phyloP scores from a whole-genome alignment of 2,113 vertebrate genomes.

The Mus musculus region GRCm39 chr11:73169001-73169500 shows the following conservation, averaged over 20 bases:
- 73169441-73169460: no score
- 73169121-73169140: background rate
- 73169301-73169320: background rate
- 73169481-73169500: no score
- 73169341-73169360: no score
- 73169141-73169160: background rate
- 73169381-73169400: no score
- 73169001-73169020: background rate
- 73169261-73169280: background rate
- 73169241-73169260: background rate
- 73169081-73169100: background rate
- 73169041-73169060: constrained; percentile 21
- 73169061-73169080: background rate
- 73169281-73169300: background rate
- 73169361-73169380: no score
- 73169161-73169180: background rate
- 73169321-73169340: background rate
- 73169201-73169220: background rate
- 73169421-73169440: no score
- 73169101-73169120: background rate
- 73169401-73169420: no score
- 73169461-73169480: no score
- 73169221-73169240: background rate
- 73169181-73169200: background rate
- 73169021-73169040: background rate